Evolutionary conservation across 2,888 invertebrate genomes (phyloP), one percentile per base, ranked within the genome.

Genomic region (Eupithecia inturbata): DNA sequence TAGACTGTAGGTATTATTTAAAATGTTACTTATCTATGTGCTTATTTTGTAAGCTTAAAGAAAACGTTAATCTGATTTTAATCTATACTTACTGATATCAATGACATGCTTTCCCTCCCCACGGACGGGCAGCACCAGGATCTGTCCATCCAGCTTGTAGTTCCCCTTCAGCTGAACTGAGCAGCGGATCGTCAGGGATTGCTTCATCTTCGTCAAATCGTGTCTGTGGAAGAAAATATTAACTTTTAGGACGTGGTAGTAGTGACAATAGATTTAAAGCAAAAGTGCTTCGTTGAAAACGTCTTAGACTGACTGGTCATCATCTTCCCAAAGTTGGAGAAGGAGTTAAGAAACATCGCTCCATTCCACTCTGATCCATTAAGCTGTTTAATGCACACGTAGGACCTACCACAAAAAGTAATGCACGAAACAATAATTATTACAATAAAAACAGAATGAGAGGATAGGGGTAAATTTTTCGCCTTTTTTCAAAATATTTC

Each of bases 81-180:
- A 26, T 57, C 3, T 57, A n/a, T n/a, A 89, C 94, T 91, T 72
- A 94, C 94, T 85, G 68, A 93, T 89, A 7, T 87, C 84, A 39
- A 94, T 92, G 28, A 80, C 81, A 81, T 90, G 89, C 79, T 85
- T 88, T 19, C 94, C 94, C 0, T 91, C 80, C 0, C 94, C 94
- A 39, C 81, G 79, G 60, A 92, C 87, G 1, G 92, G 90, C 57
- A 93, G 79, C 26, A 94, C 77, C 1, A 93, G 80, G 28, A 94
- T 78, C n/a, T 83, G 84, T 0, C 94, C 94, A 14, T 83, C 79
- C 26, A 94, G 82, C 31, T 82, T 88, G 85, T 94, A 94, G 71
- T 87, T 72, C 0, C 94, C 93, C 0, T 75, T 80, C 73, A 92
- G 80, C 10, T 81, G 81, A 71, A 92, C 87, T n/a, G 85, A 85